Base-by-base conservation (phyloP, 1,140 invertebrate genomes). In the Dreissena rostriformis region DNA sequence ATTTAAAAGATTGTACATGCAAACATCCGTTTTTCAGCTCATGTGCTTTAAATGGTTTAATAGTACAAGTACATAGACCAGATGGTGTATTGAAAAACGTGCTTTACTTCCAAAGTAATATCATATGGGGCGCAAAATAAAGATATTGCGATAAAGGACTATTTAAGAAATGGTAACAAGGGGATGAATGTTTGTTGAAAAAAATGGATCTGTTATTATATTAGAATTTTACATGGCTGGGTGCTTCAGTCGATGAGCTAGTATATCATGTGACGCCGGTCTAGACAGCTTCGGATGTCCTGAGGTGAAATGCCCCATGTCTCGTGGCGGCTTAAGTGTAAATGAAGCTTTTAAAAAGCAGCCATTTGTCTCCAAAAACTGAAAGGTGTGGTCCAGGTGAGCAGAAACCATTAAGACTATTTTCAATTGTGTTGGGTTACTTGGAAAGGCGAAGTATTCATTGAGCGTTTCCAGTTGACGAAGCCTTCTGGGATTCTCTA, bases 111-210 rank as follows among this genome's bases (percentile, higher is more conserved):
- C 5, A 4, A 61, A 2, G n/a, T 57, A 12, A 24, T 63, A 15
- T 14, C 24, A 24, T 76, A 76, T 63, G 73, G 73, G 5, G 10
- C 8, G 8, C 28, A 76, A 5, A 57, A 74, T 55, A 14, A 74
- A 55, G 7, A 55, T 55, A 74, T 55, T n/a, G 72, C 24, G 2
- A 53, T 74, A 55, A 53, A 6, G n/a, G n/a, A n/a, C 26, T 74
- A 53, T 74, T 22, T 12, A 28, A 4, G n/a, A 74, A 14, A 17
- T 22, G 11, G 57, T 7, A 26, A 28, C 0, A 55, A 57, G n/a
- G 17, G 24, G 22, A 51, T n/a, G 72, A 15, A 57, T 11, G 14
- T 1, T 24, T 15, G 72, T 74, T n/a, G 22, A 52, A 74, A 22
- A 53, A 55, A 52, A 53, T 15, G 29, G 72, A 52, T 55, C 19